Base-by-base conservation (phyloP, 2,888 invertebrate genomes). In the Drosophila longiperda region DNA sequence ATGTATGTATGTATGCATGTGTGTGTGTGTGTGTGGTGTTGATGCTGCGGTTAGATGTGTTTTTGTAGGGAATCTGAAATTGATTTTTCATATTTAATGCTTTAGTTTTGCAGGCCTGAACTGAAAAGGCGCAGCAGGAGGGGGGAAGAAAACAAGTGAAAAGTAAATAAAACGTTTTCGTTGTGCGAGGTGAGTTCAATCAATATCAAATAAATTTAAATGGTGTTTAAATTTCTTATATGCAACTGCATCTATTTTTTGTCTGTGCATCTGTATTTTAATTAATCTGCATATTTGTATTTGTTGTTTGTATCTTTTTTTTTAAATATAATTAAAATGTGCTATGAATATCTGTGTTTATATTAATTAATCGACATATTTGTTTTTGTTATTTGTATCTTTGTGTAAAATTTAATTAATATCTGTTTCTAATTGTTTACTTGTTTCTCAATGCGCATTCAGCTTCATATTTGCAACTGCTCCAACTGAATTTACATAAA, bases 31-130 rank as follows among this genome's bases (percentile, higher is more conserved):
- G 48, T 63, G 60, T 61, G 58, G 64, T 64, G 40, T 61, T 68
- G 72, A 69, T 76, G 73, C 70, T 85, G 72, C 62, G 80, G 83
- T 75, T 85, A 66, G 66, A 57, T 64, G 66, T 67, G 68, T 63
- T 55, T 58, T 63, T 73, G 67, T 38, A 50, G 38, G 60, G 71
- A 78, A 75, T 67, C 58, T 78, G 73, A 76, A 85, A 88, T 88
- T 80, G 88, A 85, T 83, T 85, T 88, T 80, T 77, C 75, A 86
- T 86, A 78, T 86, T 78, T 72, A 83, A 80, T 83, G 82, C 59
- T 23, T 26, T 59, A 38, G 40, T 34, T 55, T 54, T 48, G 52
- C 36, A n/a, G 61, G 64, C 38, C 33, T 32, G 33, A 52, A 32
- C n/a, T 40, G 20, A 40, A 29, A 11, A 12, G 50, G 49, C 5